Evolutionary conservation across 1,140 invertebrate species (phyloP).

Genomic region (Sesamia nonagrioides): DNA sequence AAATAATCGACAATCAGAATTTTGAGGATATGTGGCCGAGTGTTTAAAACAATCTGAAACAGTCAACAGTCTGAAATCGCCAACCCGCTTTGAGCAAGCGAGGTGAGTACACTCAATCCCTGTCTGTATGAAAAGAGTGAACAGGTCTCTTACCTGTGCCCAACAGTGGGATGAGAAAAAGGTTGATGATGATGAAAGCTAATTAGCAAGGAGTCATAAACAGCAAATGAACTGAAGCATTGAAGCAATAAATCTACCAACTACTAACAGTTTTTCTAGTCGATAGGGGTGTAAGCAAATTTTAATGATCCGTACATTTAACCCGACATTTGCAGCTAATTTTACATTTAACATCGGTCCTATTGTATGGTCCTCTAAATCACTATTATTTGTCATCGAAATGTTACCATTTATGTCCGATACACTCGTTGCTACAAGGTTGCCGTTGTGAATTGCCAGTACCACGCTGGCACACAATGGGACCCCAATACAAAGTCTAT

Average conservation of each 20-base stretch:
- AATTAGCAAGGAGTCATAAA: neutral
- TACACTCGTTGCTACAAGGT: conserved; percentile 64
- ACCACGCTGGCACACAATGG: conserved; percentile 63
- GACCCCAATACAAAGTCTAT: conserved; percentile 76
- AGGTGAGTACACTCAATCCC: too few relatives aligned
- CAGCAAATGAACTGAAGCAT: neutral
- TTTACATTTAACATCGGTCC: conserved; percentile 53
- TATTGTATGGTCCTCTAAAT: conserved; percentile 70
- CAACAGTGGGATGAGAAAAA: too few relatives aligned
- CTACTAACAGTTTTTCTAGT: neutral
- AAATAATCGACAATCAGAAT: too few relatives aligned
- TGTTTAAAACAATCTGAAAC: too few relatives aligned
- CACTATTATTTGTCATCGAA: conserved; percentile 82
- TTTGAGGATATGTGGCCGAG: too few relatives aligned
- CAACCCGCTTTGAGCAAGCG: too few relatives aligned
- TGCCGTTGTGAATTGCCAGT: conserved; percentile 78
- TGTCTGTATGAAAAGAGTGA: too few relatives aligned
- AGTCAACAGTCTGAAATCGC: too few relatives aligned
- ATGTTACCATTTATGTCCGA: conserved; percentile 76
- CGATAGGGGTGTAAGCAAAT: neutral
- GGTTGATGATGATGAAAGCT: too few relatives aligned
- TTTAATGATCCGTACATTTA: conserved; percentile 32
- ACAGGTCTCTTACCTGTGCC: too few relatives aligned
- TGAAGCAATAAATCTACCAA: neutral
- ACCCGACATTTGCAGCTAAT: conserved; percentile 52